Base-by-base conservation (phyloP, 2,113 vertebrate species). In the Oryzias melastigma region DNA sequence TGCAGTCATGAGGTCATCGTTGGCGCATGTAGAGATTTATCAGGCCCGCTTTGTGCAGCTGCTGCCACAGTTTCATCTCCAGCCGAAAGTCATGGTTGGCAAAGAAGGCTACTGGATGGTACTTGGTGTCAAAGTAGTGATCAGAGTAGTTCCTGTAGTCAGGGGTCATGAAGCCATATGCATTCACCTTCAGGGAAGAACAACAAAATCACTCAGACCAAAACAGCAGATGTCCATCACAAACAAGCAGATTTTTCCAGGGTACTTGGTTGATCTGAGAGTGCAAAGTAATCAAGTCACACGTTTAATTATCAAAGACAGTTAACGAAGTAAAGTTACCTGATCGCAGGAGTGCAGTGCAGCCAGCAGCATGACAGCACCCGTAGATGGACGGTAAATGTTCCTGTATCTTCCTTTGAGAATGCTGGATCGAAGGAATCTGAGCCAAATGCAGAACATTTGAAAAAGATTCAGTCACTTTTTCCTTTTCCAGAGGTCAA, bases 161-260 rank as follows among this genome's bases (percentile, higher is more conserved):
- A 0, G 91, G 85, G 0, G 92, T 93, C 84, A 95, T 91, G 77
- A 92, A 94, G 52, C 92, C 93, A 0, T 93, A 94, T 0, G 93
- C 93, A 5, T 81, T 92, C 57, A 94, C 93, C 93, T 94, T 19
- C 0, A 66, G 3, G 12, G 10, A 57, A 2, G 24, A 10, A 57
- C 4, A 49, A 5, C 49, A 13, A 41, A 7, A 35, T 12, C 35
- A 10, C 35, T 35, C 8, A 35, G 7, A 35, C 29, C 7, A 35
- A 35, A 7, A 35, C 29, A 8, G 29, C 29, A 10, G 29, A 8
- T 7, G 29, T 35, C 25, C 29, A 35, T 8, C 35, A 35, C 8
- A 27, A 8, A 35, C 8, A 27, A 27, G 25, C 25, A 5, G 25
- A 5, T 27, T 25, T 25, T 25, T 25, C 25, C 25, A 25, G 25